Evolutionary conservation across 1,140 invertebrate genomes (phyloP).

Genomic region (Megalonaias nervosa): DNA sequence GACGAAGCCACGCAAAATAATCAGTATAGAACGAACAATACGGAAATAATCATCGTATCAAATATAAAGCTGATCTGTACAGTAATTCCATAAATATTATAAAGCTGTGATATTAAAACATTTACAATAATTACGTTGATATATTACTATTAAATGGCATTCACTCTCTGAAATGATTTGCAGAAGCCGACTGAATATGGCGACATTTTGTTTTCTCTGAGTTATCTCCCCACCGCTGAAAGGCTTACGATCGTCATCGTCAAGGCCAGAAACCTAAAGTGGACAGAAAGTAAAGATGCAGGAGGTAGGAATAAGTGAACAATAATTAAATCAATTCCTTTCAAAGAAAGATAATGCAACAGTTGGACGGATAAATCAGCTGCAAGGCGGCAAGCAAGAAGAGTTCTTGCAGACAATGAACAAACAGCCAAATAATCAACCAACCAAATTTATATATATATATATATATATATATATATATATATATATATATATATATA

Average conservation of each 20-base stretch:
- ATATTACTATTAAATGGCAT: too few relatives aligned
- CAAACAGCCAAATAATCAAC: too few relatives aligned
- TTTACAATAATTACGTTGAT: too few relatives aligned
- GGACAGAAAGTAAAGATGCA: constrained; percentile 56
- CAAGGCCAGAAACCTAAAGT: constrained; percentile 83
- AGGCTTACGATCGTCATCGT: constrained; percentile 83
- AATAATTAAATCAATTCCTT: neutral
- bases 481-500: too few relatives aligned
- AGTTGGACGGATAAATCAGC: neutral
- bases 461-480: too few relatives aligned
- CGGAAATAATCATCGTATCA: too few relatives aligned
- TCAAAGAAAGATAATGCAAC: neutral
- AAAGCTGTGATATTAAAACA: too few relatives aligned
- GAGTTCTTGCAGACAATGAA: neutral
- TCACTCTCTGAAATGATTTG: constrained; percentile 1
- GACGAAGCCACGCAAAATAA: too few relatives aligned
- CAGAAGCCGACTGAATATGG: constrained; percentile 76
- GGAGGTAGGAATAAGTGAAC: constrained; percentile 51
- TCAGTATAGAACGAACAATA: too few relatives aligned
- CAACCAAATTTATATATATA: too few relatives aligned
- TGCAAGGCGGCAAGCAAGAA: neutral
- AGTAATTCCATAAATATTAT: too few relatives aligned
- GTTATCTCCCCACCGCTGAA: constrained; percentile 85
- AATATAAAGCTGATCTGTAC: too few relatives aligned
- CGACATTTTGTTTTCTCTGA: constrained; percentile 83